Conservation (phyloP, 1,140 invertebrate genomes). For the Forficula auricularia region DNA sequence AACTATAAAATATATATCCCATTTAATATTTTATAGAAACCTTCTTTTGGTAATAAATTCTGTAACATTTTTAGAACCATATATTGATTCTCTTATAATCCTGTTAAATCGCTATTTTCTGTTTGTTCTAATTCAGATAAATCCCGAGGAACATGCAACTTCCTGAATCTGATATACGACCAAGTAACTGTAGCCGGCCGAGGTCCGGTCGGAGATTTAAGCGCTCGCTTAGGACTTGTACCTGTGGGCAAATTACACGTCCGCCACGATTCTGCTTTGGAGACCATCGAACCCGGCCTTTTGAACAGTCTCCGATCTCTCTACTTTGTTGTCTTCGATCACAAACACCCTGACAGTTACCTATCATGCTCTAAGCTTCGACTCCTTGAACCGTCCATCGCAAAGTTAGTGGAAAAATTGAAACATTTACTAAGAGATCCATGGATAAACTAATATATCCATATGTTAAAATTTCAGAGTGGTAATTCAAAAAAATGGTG, state of each 20-base stretch:
- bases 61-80: too few relatives aligned
- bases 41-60: too few relatives aligned
- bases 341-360: slow-evolving; percentile 56
- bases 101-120: too few relatives aligned
- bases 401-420: slow-evolving; percentile 39
- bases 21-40: too few relatives aligned
- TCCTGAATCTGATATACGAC: slow-evolving; percentile 69
- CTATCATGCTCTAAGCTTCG: slow-evolving; percentile 69
- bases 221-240: slow-evolving; percentile 53
- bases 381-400: slow-evolving; percentile 38
- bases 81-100: too few relatives aligned
- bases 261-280: slow-evolving; percentile 45
- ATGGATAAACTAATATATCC: neutral
- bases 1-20: too few relatives aligned
- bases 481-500: slow-evolving; percentile 57
- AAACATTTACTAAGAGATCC: slow-evolving; percentile 1
- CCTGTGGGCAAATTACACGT: slow-evolving; percentile 44
- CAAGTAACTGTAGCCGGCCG: slow-evolving; percentile 50
- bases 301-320: slow-evolving; percentile 52
- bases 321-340: slow-evolving; percentile 72
- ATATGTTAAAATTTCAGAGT: slow-evolving; percentile 29
- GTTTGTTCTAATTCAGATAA: slow-evolving; percentile 21
- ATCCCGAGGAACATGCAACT: slow-evolving; percentile 51
- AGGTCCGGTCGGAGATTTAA: slow-evolving; percentile 63
- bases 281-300: slow-evolving; percentile 44